Percentiles rank a stretch among this genome's conserved stretches.
Conservation (phyloP, 2,888 invertebrate species). For the Drosophila paranaensis region DNA sequence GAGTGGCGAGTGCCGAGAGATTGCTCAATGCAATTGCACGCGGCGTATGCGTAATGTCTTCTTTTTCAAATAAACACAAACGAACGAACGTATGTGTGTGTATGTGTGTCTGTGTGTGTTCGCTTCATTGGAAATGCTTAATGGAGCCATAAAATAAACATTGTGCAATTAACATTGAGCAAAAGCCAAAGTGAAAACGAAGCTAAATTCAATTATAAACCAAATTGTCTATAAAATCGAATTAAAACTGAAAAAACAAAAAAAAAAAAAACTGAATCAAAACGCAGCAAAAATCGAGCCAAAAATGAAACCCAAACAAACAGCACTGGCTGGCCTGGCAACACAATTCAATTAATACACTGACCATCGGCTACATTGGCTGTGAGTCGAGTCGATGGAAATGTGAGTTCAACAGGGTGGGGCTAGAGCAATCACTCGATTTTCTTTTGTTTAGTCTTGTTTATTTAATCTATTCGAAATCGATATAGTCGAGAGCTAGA, state of each 20-base stretch:
- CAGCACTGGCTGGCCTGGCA: conserved; percentile 25
- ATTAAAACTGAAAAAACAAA: conserved; percentile 1
- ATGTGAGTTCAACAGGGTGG: no score
- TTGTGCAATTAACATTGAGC: conserved; percentile 34
- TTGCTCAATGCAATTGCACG: conserved; percentile 34
- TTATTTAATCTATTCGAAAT: no score
- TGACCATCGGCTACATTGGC: not conserved
- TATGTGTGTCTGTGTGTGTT: not conserved
- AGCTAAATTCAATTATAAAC: conserved; percentile 48
- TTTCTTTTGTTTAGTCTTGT: no score
- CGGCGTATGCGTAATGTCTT: conserved; percentile 67
- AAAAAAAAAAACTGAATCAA: not conserved
- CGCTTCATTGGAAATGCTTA: conserved; percentile 28
- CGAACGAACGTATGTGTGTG: not conserved
- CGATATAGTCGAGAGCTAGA: no score
- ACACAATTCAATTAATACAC: conserved; percentile 20
- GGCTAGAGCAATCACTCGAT: no score
- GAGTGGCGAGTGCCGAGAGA: not conserved
- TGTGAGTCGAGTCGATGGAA: no score
- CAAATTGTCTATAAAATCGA: conserved; percentile 37
- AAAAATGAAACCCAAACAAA: conserved; percentile 45
- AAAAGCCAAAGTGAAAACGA: conserved; percentile 34
- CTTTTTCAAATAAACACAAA: not conserved
- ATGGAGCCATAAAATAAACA: conserved; percentile 49
- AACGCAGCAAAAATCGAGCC: conserved; percentile 2